A percentile compares a stretch with the other conserved stretches of the same genome.
These are phyloP conservation scores for Yoshiicerus persimilis DNA, from an alignment of 1,140 invertebrate species.

Conservation along the genomic window DNA sequence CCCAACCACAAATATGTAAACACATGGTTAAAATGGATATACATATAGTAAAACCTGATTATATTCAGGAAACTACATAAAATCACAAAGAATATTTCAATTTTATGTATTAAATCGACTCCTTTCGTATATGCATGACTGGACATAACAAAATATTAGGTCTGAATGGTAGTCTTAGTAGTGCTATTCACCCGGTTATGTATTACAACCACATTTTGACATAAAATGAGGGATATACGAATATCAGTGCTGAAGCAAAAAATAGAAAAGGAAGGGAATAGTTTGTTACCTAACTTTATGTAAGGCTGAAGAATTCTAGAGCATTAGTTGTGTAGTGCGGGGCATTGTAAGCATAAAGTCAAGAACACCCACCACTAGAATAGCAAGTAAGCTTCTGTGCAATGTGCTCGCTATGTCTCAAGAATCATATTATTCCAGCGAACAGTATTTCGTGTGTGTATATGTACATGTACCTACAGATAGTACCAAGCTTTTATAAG, in stretches of 20 bases:
- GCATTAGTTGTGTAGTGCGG: background rate
- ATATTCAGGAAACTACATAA: too few relatives aligned
- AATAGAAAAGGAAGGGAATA: background rate
- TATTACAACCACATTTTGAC: background rate
- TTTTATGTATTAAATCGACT: too few relatives aligned
- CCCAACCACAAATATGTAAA: too few relatives aligned
- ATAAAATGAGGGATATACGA: too few relatives aligned
- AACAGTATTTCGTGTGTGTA: background rate
- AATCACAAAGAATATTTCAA: too few relatives aligned
- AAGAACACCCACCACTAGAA: background rate
- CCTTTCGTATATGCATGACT: too few relatives aligned
- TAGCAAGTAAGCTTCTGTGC: background rate
- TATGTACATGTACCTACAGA: background rate
- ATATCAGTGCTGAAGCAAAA: background rate
- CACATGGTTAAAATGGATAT: too few relatives aligned
- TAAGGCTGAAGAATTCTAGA: background rate
- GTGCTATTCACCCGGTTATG: too few relatives aligned
- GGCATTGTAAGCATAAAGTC: constrained; percentile 5
- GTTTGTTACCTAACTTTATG: background rate
- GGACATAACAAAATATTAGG: too few relatives aligned
- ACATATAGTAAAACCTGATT: too few relatives aligned
- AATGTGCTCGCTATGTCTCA: background rate
- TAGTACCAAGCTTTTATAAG: background rate
- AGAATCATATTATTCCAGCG: background rate
- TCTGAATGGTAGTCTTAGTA: too few relatives aligned